Evolutionary conservation across 2,797 vertebrate species (phyloP), one percentile per base, ranked within the genome.

Genomic region (Macropodus opercularis): DNA sequence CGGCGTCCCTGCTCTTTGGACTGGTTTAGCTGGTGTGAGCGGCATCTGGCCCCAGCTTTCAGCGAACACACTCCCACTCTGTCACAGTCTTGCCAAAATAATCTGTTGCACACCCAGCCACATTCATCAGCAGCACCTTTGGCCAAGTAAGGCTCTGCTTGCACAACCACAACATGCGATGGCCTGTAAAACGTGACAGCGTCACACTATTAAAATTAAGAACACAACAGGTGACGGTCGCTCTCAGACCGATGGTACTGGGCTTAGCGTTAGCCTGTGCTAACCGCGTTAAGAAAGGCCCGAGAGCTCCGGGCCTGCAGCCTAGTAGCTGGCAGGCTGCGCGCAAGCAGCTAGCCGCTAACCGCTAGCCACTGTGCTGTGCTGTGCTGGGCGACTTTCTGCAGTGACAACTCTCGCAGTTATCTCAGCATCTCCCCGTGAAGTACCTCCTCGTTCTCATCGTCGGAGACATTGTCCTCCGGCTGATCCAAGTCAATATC

Each of bases 401-500:
- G 65, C 77, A 31, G 70, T 69, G 62, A 80, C 83, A 79, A 75
- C 63, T 67, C 49, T 17, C 48, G 43, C 70, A 26, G 44, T 48
- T 42, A 12, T 39, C 23, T 47, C 18, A 51, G 52, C 42, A 12
- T 15, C 60, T 18, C 14, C 35, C 10, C 0, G 18, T 27, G 32
- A 77, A 52, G 92, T 93, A 96, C 96, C 94, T 97, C 96, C 82
- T 98, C 96, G 57, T 91, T 90, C 83, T 98, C 96, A 61, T 98
- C 96, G 79, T 96, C 96, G 69, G 96, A 95, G 64, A 93, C 92
- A 67, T 91, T 95, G 64, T 98, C 96, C 81, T 98, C 96, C 54
- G 96, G 96, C 92, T 96, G 96, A 89, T 98, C 96, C 90, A 98
- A 78, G 79, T 98, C 96, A 83, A 98, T 98, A 91, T 98, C 96